These are phyloP conservation scores for Eulemur rubriventer DNA, from an alignment of 2,797 vertebrate genomes.

Conservation along the genomic window DNA sequence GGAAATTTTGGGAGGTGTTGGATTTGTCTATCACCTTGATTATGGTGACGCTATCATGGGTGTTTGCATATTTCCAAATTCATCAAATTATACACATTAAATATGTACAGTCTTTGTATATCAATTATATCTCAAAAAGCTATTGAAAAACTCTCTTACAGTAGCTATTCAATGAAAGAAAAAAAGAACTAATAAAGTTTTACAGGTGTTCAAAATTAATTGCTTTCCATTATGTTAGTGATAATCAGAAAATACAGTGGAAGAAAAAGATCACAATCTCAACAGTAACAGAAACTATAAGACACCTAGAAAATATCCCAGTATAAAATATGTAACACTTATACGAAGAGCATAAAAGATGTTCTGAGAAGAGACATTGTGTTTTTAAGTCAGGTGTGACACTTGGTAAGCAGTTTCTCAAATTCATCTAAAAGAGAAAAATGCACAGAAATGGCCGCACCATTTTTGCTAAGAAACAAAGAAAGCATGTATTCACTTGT, in stretches of 20 bases:
- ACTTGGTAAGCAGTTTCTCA: not conserved
- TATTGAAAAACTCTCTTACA: not conserved
- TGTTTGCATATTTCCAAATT: not conserved
- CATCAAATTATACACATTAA: not conserved
- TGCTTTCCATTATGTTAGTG: not conserved
- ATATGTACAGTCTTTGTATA: not conserved
- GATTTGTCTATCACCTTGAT: not conserved
- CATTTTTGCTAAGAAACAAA: not conserved
- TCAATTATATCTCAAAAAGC: not conserved
- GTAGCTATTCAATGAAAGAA: not conserved
- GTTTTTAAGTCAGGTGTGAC: not conserved
- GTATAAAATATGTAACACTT: not conserved
- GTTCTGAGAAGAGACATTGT: not conserved
- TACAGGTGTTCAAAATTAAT: not conserved
- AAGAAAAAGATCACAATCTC: not conserved
- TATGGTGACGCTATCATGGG: not conserved
- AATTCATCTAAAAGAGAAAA: not conserved
- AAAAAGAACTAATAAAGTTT: not conserved
- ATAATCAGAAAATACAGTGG: not conserved
- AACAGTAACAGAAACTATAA: not conserved
- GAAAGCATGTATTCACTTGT: not conserved
- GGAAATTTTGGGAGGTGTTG: not conserved
- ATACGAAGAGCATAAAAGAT: not conserved
- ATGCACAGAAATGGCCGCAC: not conserved
- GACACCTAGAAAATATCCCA: not conserved